Percentiles rank a stretch among this genome's conserved stretches.
phyloP scores from a whole-genome alignment of 2,797 vertebrate genomes.

The Microctenopoma lineatum region DNA sequence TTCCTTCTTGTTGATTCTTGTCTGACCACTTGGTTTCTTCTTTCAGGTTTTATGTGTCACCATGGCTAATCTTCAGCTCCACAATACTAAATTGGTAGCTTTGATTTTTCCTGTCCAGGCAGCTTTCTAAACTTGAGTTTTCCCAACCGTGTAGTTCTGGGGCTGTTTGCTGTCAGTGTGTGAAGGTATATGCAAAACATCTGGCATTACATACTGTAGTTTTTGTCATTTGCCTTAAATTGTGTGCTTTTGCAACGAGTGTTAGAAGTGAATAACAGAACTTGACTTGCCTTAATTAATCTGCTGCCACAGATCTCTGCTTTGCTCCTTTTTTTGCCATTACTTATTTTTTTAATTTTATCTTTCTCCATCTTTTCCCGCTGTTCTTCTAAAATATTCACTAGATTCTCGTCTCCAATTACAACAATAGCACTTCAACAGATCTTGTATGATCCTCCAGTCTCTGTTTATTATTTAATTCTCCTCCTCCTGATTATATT shows the following conservation, averaged over 20 bases:
- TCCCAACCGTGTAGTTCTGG: neutral
- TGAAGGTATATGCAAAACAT: conserved; percentile 13
- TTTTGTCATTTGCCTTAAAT: conserved; percentile 9
- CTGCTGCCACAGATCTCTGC: neutral
- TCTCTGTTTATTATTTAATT: conserved; percentile 24
- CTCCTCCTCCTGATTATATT: conserved; percentile 13
- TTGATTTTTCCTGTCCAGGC: conserved; percentile 26
- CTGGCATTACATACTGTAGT: neutral
- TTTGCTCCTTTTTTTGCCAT: neutral
- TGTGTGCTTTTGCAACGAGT: conserved; percentile 7
- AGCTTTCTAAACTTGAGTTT: conserved; percentile 18
- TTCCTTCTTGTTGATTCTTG: conserved; percentile 53
- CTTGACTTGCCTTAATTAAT: conserved; percentile 6
- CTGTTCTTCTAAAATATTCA: conserved; percentile 1
- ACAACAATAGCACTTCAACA: neutral
- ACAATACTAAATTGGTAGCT: conserved; percentile 21
- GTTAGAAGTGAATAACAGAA: conserved; percentile 9
- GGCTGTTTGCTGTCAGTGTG: conserved; percentile 3
- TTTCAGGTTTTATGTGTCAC: conserved; percentile 55
- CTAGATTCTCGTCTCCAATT: conserved; percentile 7
- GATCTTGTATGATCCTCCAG: conserved; percentile 8
- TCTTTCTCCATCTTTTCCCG: conserved; percentile 1
- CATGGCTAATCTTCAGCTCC: conserved; percentile 24
- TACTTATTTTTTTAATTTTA: neutral
- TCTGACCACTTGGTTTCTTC: conserved; percentile 37